Base-by-base conservation (phyloP, 92 coral and sea anemone species). In the Parazoanthus darwini region DNA sequence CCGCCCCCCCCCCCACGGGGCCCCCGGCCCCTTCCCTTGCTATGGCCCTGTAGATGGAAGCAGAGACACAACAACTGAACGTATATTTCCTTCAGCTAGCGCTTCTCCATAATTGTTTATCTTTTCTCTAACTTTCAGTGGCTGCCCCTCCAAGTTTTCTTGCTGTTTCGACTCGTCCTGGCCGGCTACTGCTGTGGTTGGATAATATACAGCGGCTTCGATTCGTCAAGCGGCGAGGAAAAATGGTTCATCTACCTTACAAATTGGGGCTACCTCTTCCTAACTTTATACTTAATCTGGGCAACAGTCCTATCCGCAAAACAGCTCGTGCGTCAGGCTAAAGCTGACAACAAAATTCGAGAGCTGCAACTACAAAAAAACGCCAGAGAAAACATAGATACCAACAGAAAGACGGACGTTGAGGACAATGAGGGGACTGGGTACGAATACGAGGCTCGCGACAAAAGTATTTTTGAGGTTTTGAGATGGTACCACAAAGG, bases 231-330 rank as follows among this genome's bases (percentile, higher is more conserved):
- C 84, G 96, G 95, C 26, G 92, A 89, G 7, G 90, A 92, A 15
- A 93, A 91, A 86, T 96, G 99, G 99, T 95, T 96, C 76, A 96
- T 95, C 86, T 96, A 91, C 86, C 89, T 96, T 15, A 95, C 99
- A 23, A 96, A 96, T 94, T 96, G 98, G 98, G 94, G 93, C 50
- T 96, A 89, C 78, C 35, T 89, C 9, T 88, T 88, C 20, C 83
- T 95, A 6, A 93, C 94, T 22, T 67, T 94, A 58, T 91, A 92
- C 65, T 91, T 95, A 91, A 76, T 92, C 44, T 88, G 91, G 84
- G 94, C 98, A 71, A 48, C 94, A 0, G 88, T 89, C 74, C 79
- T 92, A 67, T 84, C 93, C 75, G 59, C 90, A 67, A 37, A 86
- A 42, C 89, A 93, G 54, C 92, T 90, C 35, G 43, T 71, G 25